phyloP scores from a whole-genome alignment of 2,888 invertebrate species.

The Petrolisthes cinctipes region DNA sequence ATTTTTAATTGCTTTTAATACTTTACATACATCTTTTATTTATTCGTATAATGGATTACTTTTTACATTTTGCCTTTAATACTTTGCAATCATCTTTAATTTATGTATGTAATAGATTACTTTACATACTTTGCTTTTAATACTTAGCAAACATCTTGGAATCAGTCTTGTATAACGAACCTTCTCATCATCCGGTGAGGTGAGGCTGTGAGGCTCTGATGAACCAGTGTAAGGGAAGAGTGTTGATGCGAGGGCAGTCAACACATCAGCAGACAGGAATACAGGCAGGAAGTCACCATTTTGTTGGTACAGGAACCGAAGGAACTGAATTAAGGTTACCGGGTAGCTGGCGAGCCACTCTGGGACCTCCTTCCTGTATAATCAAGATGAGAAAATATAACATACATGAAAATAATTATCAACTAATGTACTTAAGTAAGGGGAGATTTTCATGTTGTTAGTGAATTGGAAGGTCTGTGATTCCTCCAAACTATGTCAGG shows the following conservation, averaged over 20 bases:
- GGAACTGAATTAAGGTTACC: constrained; percentile 77
- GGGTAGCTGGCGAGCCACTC: constrained; percentile 70
- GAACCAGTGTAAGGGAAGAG: constrained; percentile 78
- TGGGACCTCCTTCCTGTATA: constrained; percentile 59
- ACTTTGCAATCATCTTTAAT: no score
- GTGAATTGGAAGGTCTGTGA: no score
- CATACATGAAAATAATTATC: background rate
- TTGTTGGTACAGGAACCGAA: constrained; percentile 96
- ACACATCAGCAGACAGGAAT: constrained; percentile 91
- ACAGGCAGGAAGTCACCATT: constrained; percentile 91
- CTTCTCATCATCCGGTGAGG: constrained; percentile 63
- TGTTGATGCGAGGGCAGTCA: constrained; percentile 86
- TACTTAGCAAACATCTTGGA: background rate
- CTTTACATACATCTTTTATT: no score
- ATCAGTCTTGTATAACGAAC: constrained; percentile 15
- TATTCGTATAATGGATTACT: no score
- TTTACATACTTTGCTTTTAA: no score
- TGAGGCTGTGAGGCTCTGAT: constrained; percentile 57
- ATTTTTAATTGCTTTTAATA: no score
- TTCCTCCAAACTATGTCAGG: no score
- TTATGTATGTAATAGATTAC: no score
- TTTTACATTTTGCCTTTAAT: no score
- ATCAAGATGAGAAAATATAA: background rate
- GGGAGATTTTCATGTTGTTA: no score
- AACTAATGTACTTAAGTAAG: no score